These are phyloP conservation scores for Nesoenas mayeri DNA, from an alignment of 2,113 vertebrate genomes.

Conservation along the genomic window DNA sequence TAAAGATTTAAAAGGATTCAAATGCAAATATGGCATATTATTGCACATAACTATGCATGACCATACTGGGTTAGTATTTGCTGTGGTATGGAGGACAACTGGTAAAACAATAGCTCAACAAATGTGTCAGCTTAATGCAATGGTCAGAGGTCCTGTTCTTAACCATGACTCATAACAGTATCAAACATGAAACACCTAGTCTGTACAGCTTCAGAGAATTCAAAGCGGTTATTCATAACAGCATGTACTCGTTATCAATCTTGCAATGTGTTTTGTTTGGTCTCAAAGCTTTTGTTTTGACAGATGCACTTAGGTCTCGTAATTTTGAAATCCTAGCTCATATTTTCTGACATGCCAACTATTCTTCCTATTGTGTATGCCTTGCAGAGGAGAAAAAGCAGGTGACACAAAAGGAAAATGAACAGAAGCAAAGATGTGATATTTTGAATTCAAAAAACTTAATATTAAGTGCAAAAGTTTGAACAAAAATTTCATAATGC, in stretches of 20 bases:
- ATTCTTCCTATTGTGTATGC: neutral
- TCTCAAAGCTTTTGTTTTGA: constrained; percentile 55
- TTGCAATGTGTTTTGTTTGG: constrained; percentile 30
- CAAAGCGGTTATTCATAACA: constrained; percentile 43
- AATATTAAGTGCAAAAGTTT: neutral
- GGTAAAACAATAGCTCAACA: constrained; percentile 57
- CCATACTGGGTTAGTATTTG: neutral
- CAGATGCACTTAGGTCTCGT: constrained; percentile 16
- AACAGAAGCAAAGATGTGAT: neutral
- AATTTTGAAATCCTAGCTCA: constrained; percentile 48
- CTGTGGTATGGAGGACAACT: constrained; percentile 16
- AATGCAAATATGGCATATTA: neutral
- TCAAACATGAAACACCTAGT: constrained; percentile 55
- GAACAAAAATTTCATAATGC: neutral
- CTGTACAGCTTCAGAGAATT: constrained; percentile 49
- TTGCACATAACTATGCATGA: neutral
- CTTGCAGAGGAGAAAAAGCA: neutral
- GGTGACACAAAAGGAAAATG: neutral
- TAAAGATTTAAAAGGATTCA: neutral
- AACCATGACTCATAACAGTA: constrained; percentile 43
- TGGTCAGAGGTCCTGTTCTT: constrained; percentile 60
- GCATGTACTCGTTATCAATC: constrained; percentile 46
- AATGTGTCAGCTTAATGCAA: constrained; percentile 46
- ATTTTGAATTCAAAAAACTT: neutral
- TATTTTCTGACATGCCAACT: constrained; percentile 27